phyloP scores from a whole-genome alignment of 2,113 vertebrate species.

The Argyrosomus japonicus region DNA sequence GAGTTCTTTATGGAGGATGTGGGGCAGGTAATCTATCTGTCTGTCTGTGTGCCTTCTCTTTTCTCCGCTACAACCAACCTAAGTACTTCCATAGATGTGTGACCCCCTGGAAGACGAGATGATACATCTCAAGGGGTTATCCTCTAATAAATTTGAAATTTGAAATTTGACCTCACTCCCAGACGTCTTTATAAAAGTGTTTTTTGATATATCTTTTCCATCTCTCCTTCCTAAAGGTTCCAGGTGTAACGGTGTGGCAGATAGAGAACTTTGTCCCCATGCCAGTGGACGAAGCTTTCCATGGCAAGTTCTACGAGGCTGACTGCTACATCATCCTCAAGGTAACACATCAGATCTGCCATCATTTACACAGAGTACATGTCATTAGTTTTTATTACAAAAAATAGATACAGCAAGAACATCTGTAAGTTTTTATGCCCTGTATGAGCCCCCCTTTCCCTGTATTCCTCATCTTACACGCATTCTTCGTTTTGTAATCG shows the following conservation, averaged over 20 bases:
- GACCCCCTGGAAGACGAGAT: too few relatives aligned
- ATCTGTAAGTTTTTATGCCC: background rate
- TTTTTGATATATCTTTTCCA: background rate
- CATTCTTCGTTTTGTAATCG: background rate
- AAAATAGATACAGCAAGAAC: background rate
- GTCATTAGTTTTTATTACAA: background rate
- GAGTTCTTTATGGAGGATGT: constrained; percentile 95
- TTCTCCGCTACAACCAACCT: background rate
- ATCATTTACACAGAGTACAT: background rate
- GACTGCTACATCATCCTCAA: constrained; percentile 98
- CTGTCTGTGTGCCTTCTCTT: background rate
- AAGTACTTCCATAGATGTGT: background rate
- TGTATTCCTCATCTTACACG: background rate
- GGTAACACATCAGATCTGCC: constrained; percentile 75
- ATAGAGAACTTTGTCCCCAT: constrained; percentile 96
- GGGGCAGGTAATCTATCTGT: constrained; percentile 83
- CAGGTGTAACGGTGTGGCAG: constrained; percentile 92
- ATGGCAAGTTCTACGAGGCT: constrained; percentile 96
- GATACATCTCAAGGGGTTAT: too few relatives aligned
- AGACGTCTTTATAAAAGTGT: background rate
- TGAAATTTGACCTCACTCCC: too few relatives aligned
- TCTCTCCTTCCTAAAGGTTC: constrained; percentile 75
- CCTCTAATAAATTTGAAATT: too few relatives aligned
- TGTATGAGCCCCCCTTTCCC: background rate
- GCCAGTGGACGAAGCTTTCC: constrained; percentile 91